phyloP scores from a whole-genome alignment of 2,113 vertebrate species.

The Ophthalmolycus amberensis region DNA sequence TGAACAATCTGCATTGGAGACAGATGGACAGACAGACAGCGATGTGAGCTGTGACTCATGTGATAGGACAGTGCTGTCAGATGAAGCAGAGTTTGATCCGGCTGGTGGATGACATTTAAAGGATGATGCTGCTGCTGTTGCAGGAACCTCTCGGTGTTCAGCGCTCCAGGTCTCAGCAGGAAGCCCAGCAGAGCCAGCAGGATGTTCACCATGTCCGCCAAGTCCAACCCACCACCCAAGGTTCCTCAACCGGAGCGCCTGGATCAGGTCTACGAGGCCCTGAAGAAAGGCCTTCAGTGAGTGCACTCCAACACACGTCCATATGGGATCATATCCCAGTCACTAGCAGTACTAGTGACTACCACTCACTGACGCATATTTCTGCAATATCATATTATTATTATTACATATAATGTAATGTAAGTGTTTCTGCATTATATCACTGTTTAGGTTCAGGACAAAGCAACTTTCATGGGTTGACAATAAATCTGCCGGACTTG shows the following conservation, averaged over 20 bases:
- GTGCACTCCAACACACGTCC: conserved; percentile 54
- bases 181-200: conserved; percentile 93
- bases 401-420: too few relatives aligned
- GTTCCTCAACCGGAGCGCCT: conserved; percentile 94
- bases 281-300: conserved; percentile 96
- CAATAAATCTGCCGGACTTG: not conserved
- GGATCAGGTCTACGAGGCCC: conserved; percentile 91
- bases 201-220: conserved; percentile 94
- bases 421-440: not conserved
- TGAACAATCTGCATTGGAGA: not conserved
- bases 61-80: not conserved
- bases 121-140: conserved; percentile 7
- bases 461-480: not conserved
- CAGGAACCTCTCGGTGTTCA: conserved; percentile 90
- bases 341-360: not conserved
- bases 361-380: not conserved
- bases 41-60: not conserved
- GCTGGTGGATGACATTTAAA: not conserved
- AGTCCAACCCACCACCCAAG: conserved; percentile 89
- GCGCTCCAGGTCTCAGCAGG: conserved; percentile 89
- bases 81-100: not conserved
- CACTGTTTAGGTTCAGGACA: not conserved
- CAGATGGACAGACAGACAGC: not conserved
- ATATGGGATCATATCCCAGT: too few relatives aligned
- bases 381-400: not conserved